Base-by-base conservation (phyloP, 2,113 vertebrate genomes). In the Cichladusa arquata region DNA sequence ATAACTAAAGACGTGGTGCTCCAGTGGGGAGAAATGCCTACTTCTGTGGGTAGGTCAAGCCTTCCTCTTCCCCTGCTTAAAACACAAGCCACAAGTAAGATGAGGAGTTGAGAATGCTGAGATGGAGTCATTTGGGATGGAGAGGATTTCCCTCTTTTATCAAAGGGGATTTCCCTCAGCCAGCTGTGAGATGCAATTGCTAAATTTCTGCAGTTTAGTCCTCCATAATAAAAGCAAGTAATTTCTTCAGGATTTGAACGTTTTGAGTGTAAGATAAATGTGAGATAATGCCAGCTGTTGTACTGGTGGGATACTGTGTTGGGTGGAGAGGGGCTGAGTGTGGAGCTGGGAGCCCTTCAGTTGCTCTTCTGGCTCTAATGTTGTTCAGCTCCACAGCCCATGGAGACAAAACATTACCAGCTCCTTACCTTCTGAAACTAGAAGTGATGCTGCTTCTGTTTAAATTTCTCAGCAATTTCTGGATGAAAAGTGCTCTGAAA, bases 1-100 rank as follows among this genome's bases (percentile, higher is more conserved):
- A 99, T 99, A 98, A 99, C 99, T 94, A 99, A 99, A 98, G 99
- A 99, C 92, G 99, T 99, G 98, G 99, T 99, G 98, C 99, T 99
- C 90, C 99, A 99, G 98, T 99, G 99, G 99, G 99, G 99, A 98
- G 99, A 99, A 98, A 99, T 99, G 99, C 99, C 99, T 97, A 99
- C 99, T 78, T 99, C 99, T 24, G 99, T 99, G 97, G 99, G 99
- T 99, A 99, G 97, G 99, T 99, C 95, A 95, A 33, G 86, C 92
- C 85, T 97, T 96, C 96, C 90, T 95, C 97, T 97, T 93, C 94
- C 84, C 84, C 95, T 95, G 94, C 85, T 20, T 74, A 74, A 94
- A 81, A 92, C 60, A 85, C 81, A 90, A 56, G 64, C 92, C 96
- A 71, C 80, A 54, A 97, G 83, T 95, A 79, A 92, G 84, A 89